Evolutionary conservation across 2,888 invertebrate species (phyloP), one percentile per base, ranked within the genome.

Genomic region (Synergus gifuensis): DNA sequence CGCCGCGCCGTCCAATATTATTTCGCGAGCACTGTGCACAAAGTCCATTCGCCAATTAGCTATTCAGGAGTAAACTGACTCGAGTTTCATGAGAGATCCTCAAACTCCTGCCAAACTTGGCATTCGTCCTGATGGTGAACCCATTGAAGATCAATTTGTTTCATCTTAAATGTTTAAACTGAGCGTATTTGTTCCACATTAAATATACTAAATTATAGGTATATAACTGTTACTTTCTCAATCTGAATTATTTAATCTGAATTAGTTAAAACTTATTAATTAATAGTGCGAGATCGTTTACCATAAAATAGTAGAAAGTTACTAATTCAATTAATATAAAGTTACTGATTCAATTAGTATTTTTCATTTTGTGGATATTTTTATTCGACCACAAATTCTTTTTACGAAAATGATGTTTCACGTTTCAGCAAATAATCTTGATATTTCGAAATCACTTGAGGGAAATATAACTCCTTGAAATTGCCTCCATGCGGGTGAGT

Each of bases 1-100:
- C 88, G 89, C 87, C 89, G 87, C 88, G 89, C 87, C 89, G 84
- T 86, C 81, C 84, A 82, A 85, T 82, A 84, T 64, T 66, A 73
- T 78, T 60, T 79, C 73, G 58, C 73, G 73, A 49, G 73, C 36
- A 73, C 73, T 73, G 36, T 64, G 69, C 28, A 44, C 22, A 46
- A 76, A 60, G 44, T 40, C 63, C 44, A 42, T 60, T 76, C 44
- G 62, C 64, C 16, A 54, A 54, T 54, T 44, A 62, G 62, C 67
- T 78, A 67, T 66, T 66, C 78, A 64, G 66, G 78, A 66, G 67
- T 42, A 58, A 42, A 58, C 36, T 54, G 73, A 54, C 54, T 73
- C 69, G 36, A 36, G 49, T 73, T 67, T 73, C 54, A 54, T 36
- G 36, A 73, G 54, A 54, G 54, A 36, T 73, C 54, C 54, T 73